A percentile compares a stretch with the other conserved stretches of the same genome.
Conservation (phyloP, 2,888 invertebrate species). For the Limnephilus rhombicus region DNA sequence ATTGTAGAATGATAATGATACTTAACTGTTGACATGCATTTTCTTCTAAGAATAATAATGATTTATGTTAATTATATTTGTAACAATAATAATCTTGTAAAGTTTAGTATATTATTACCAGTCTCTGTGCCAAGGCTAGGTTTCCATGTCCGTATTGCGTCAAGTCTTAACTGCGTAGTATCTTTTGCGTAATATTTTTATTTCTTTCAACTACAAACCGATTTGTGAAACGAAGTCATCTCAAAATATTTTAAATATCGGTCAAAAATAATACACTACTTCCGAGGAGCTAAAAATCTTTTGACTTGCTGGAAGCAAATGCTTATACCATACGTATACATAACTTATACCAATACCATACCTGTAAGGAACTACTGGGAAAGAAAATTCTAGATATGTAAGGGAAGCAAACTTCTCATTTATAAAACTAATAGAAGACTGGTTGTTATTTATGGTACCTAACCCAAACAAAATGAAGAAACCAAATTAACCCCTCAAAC, state of each 20-base stretch:
- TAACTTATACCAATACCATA: no score
- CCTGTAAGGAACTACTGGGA: no score
- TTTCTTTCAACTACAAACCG: background rate
- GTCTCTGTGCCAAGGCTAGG: background rate
- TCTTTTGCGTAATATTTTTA: background rate
- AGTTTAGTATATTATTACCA: background rate
- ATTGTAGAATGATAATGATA: background rate
- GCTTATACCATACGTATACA: no score
- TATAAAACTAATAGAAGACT: no score
- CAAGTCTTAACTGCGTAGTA: background rate
- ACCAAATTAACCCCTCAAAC: no score
- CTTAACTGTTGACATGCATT: background rate
- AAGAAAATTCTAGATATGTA: no score
- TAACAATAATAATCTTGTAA: background rate
- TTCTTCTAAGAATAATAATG: background rate
- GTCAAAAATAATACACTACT: no score
- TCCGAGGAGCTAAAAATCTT: no score
- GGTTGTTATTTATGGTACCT: no score
- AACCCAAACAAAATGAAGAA: no score
- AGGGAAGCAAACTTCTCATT: no score
- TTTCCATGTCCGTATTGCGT: background rate
- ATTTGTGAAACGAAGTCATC: background rate
- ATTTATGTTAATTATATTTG: background rate
- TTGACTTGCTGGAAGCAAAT: no score
- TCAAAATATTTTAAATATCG: background rate